phyloP scores from a whole-genome alignment of 2,888 invertebrate species.

The Metalampra italica region DNA sequence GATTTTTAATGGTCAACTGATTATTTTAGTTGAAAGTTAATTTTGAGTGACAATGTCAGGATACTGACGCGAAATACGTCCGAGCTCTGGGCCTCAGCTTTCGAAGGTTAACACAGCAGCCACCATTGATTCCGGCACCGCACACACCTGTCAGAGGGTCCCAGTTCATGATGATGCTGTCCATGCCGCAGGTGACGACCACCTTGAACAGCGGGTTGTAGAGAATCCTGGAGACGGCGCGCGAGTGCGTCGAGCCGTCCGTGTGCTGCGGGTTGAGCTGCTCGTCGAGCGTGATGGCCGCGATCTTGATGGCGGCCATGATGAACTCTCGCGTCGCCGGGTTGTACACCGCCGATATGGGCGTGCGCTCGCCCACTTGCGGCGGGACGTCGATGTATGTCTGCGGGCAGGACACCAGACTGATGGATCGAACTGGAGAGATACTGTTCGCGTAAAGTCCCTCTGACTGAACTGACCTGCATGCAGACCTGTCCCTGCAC shows the following conservation, averaged over 20 bases:
- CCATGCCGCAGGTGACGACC: conserved; percentile 87
- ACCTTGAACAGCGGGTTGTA: conserved; percentile 87
- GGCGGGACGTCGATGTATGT: conserved; percentile 82
- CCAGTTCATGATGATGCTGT: conserved; percentile 91
- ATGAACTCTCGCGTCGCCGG: conserved; percentile 81
- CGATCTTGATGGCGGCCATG: conserved; percentile 82
- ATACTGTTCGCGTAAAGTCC: too few relatives aligned
- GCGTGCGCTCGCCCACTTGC: conserved; percentile 79
- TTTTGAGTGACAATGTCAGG: too few relatives aligned
- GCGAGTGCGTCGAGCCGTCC: conserved; percentile 85
- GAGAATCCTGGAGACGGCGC: conserved; percentile 84
- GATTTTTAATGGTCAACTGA: too few relatives aligned
- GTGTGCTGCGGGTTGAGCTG: conserved; percentile 82
- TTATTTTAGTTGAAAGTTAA: too few relatives aligned
- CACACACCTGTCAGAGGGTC: conserved; percentile 84
- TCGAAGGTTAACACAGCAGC: too few relatives aligned
- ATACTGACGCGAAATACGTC: too few relatives aligned
- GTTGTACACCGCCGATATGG: conserved; percentile 82
- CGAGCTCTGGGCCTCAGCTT: too few relatives aligned
- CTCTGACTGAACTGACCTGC: conserved; percentile 77
- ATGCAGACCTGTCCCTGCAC: conserved; percentile 81
- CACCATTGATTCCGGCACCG: too few relatives aligned
- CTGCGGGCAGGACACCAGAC: conserved; percentile 36
- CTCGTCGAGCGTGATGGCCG: conserved; percentile 80
- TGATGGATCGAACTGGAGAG: too few relatives aligned